phyloP scores from a whole-genome alignment of 2,888 invertebrate genomes.

The Matsumyia berberina region DNA sequence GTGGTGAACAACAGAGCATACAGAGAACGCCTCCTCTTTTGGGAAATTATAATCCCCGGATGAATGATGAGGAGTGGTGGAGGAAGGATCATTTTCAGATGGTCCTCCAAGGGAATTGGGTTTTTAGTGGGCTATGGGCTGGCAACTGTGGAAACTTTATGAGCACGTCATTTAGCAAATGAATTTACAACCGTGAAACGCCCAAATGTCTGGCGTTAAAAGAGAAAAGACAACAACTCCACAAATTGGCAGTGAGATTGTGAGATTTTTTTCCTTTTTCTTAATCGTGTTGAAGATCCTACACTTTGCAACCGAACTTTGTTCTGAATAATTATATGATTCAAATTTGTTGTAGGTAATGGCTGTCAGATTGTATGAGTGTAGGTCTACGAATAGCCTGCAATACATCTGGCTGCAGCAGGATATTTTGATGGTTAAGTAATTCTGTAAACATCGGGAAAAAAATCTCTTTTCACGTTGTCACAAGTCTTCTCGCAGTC shows the following conservation, averaged over 20 bases:
- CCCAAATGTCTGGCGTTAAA: conserved; percentile 85
- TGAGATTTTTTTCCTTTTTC: conserved; percentile 16
- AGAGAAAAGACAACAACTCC: conserved; percentile 80
- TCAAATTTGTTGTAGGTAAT: too few species aligned
- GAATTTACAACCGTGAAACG: conserved; percentile 85
- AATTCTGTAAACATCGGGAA: too few species aligned
- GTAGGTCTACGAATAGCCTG: too few species aligned
- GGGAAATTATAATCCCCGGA: conserved; percentile 63
- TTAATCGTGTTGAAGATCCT: background rate
- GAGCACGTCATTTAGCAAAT: conserved; percentile 85
- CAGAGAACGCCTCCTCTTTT: conserved; percentile 73
- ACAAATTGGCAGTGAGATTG: conserved; percentile 62
- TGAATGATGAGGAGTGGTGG: conserved; percentile 47
- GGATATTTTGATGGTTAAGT: too few species aligned
- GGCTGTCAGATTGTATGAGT: too few species aligned
- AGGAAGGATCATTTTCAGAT: conserved; percentile 59
- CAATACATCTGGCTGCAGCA: too few species aligned
- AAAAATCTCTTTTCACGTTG: too few species aligned
- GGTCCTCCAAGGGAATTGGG: conserved; percentile 50
- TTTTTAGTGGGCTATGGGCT: conserved; percentile 65
- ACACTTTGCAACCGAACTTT: conserved; percentile 15
- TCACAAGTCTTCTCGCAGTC: too few species aligned
- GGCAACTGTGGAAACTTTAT: conserved; percentile 82
- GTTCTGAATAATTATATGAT: background rate
- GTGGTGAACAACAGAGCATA: conserved; percentile 73